Evolutionary conservation across 2,113 vertebrate species (phyloP).

Genomic region (Mormoops blainvillei): DNA sequence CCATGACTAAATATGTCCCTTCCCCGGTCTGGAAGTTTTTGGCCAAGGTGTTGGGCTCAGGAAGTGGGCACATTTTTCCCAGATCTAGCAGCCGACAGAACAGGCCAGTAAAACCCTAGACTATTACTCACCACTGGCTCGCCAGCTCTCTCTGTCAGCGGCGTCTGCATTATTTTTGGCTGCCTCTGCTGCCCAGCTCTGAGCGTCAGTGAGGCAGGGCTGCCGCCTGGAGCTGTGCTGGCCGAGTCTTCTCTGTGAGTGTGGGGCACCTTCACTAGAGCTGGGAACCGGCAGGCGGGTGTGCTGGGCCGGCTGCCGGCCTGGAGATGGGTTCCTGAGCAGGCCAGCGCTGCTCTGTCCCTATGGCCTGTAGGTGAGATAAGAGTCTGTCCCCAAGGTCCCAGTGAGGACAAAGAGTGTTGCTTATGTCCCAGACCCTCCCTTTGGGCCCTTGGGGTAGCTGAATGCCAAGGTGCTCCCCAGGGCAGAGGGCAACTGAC

Average conservation of each 20-base stretch:
- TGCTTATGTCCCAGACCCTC: background rate
- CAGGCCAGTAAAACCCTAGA: constrained; percentile 77
- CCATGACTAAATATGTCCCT: constrained; percentile 40
- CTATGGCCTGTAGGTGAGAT: background rate
- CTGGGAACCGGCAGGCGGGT: background rate
- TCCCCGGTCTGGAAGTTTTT: constrained; percentile 16
- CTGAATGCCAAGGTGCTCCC: background rate
- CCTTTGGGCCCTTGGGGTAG: background rate
- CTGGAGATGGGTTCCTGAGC: background rate
- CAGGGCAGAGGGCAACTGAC: background rate
- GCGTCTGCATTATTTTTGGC: constrained; percentile 85
- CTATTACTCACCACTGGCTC: constrained; percentile 82
- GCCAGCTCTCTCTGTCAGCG: constrained; percentile 71
- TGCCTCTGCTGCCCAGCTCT: constrained; percentile 61
- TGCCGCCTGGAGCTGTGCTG: constrained; percentile 64
- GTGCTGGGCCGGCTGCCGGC: background rate
- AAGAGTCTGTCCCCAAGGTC: background rate
- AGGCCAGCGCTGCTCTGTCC: background rate
- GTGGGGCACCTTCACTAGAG: rapidly evolving
- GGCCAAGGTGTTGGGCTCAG: background rate
- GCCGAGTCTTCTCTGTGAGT: constrained; percentile 65
- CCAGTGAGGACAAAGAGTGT: background rate
- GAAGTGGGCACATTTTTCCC: constrained; percentile 59
- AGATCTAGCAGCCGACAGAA: constrained; percentile 55
- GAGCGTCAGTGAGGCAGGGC: constrained; percentile 75